These are phyloP conservation scores for Aphaenogaster rudis DNA, from an alignment of 1,140 invertebrate genomes.

Conservation along the genomic window DNA sequence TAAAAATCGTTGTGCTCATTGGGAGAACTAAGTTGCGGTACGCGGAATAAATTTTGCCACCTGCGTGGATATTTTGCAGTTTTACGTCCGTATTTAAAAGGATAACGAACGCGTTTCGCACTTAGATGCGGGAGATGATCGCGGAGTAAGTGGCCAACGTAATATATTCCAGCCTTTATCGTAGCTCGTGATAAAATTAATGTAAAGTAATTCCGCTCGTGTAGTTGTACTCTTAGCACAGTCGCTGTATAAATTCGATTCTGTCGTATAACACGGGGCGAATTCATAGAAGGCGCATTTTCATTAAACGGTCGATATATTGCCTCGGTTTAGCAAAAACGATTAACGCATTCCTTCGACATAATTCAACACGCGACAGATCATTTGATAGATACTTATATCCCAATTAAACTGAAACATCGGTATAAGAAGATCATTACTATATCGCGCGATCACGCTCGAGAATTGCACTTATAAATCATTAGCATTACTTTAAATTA, in stretches of 20 bases:
- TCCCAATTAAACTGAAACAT: conserved; percentile 30
- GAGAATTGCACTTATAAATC: conserved; percentile 5
- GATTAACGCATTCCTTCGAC: background rate
- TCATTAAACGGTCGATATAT: conserved; percentile 44
- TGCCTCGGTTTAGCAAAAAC: background rate
- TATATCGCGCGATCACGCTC: background rate
- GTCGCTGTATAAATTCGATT: conserved; percentile 48
- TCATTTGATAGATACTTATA: background rate
- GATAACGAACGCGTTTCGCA: conserved; percentile 50
- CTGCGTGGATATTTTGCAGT: conserved; percentile 14
- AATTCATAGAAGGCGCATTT: conserved; percentile 42
- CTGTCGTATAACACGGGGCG: conserved; percentile 25
- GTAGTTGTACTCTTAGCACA: conserved; percentile 21
- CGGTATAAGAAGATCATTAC: background rate
- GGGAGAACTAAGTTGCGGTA: background rate
- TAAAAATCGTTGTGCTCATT: conserved; percentile 69
- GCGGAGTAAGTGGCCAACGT: conserved; percentile 43
- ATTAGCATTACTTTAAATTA: conserved; percentile 22
- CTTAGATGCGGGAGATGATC: conserved; percentile 49
- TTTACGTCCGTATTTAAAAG: conserved; percentile 42
- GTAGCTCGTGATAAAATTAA: conserved; percentile 46
- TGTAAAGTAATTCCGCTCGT: conserved; percentile 48
- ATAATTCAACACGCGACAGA: conserved; percentile 21
- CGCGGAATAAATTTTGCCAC: conserved; percentile 47
- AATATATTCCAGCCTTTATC: conserved; percentile 36